Evolutionary conservation across 1,140 invertebrate species (phyloP).

Genomic region (Aleiodes sp.): DNA sequence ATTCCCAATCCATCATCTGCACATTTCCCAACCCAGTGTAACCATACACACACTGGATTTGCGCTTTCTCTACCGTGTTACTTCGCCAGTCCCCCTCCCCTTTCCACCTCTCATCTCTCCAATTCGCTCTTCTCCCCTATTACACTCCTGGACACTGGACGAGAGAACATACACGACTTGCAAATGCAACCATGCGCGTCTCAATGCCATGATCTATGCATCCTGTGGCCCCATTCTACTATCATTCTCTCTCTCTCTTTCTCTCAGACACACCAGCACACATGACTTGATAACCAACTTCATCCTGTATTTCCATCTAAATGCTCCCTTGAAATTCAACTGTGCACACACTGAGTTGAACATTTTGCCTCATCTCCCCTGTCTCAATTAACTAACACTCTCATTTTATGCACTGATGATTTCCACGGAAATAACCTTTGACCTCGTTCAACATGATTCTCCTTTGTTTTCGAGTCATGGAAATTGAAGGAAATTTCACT

Average conservation of each 20-base stretch:
- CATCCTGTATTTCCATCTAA: slow-evolving; percentile 21
- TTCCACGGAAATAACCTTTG: not conserved
- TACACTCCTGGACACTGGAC: slow-evolving; percentile 28
- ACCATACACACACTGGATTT: slow-evolving; percentile 1
- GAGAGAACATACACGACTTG: not conserved
- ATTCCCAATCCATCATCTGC: slow-evolving; percentile 64
- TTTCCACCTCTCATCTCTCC: slow-evolving; percentile 17
- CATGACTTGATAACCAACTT: not conserved
- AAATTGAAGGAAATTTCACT: no score
- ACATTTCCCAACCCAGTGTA: slow-evolving; percentile 53
- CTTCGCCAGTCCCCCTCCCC: slow-evolving; percentile 26
- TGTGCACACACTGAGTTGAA: not conserved
- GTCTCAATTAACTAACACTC: slow-evolving; percentile 12
- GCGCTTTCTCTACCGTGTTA: slow-evolving; percentile 23
- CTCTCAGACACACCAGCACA: slow-evolving; percentile 17
- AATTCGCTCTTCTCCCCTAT: slow-evolving; percentile 12
- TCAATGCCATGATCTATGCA: slow-evolving; percentile 64
- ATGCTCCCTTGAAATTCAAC: slow-evolving; percentile 7
- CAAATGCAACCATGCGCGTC: slow-evolving; percentile 64
- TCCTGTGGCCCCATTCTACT: slow-evolving; percentile 43
- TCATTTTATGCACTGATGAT: slow-evolving; percentile 12
- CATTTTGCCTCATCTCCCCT: not conserved
- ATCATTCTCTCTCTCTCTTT: no score
- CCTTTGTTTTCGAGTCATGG: not conserved
- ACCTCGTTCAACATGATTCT: not conserved